Evolutionary conservation across 2,797 vertebrate species (phyloP).

Genomic region (Myotis planiceps): DNA sequence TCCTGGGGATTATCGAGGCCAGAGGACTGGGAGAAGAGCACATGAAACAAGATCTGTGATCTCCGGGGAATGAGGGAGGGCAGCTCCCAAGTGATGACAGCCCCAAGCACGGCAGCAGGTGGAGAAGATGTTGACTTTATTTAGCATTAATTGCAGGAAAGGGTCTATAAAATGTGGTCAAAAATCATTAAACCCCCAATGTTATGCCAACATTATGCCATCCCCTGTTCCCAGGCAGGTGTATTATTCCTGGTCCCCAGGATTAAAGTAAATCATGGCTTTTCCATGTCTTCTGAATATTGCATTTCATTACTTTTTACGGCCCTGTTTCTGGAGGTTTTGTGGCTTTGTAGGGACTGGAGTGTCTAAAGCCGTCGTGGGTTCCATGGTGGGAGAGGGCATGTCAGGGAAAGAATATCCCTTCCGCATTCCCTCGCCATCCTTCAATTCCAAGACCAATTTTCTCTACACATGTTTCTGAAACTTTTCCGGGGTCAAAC

Average conservation of each 20-base stretch:
- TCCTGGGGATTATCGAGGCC: neutral
- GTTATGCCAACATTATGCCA: slow-evolving; percentile 86
- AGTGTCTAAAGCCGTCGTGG: neutral
- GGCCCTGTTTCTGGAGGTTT: slow-evolving; percentile 78
- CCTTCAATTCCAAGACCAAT: neutral
- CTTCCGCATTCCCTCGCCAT: neutral
- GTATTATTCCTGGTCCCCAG: slow-evolving; percentile 86
- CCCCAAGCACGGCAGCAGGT: slow-evolving; percentile 77
- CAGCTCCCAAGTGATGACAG: slow-evolving; percentile 70
- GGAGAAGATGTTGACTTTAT: slow-evolving; percentile 87
- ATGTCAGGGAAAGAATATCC: neutral
- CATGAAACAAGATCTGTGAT: neutral
- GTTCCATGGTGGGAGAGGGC: neutral
- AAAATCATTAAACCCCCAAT: slow-evolving; percentile 84
- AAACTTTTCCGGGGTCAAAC: neutral
- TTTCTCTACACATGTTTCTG: neutral
- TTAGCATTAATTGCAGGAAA: slow-evolving; percentile 89
- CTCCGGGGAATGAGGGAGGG: slow-evolving; percentile 37
- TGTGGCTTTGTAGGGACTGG: slow-evolving; percentile 56
- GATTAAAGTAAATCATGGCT: slow-evolving; percentile 86
- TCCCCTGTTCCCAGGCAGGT: slow-evolving; percentile 82
- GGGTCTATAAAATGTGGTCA: slow-evolving; percentile 84
- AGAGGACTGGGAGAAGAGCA: neutral
- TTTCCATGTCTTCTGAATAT: slow-evolving; percentile 82
- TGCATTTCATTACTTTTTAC: slow-evolving; percentile 87